Evolutionary conservation across 2,888 invertebrate species (phyloP), one percentile per base, ranked within the genome.

Genomic region (Mechanitis messenoides): DNA sequence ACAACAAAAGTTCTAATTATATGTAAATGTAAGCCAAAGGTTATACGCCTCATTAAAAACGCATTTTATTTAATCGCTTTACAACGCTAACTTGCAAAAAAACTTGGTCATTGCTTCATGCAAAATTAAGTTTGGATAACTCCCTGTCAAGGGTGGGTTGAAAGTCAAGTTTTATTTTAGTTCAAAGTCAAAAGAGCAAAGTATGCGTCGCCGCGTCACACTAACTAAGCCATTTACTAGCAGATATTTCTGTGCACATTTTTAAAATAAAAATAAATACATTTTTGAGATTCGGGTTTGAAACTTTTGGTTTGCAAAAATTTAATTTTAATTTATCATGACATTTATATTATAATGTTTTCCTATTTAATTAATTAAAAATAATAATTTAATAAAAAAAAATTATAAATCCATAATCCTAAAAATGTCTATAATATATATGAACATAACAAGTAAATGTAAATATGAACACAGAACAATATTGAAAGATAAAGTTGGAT

Each of bases 81-180:
- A 81, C 76, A 78, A 79, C 76, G 70, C 77, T 74, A 75, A 84
- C 74, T 81, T 78, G 74, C 74, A 74, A 70, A 71, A 71, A 77
- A 84, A 85, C 79, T 86, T 85, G 78, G 81, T 81, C 83, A 85
- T 83, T 84, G 80, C 80, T 85, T 84, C 86, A 87, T 85, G 87
- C 85, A 85, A 87, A 87, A 87, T 87, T 86, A 86, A 87, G 80
- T 85, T 85, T 76, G 76, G 74, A 75, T 74, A 77, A 75, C 74
- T 80, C 77, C 67, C 67, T 61, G 59, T 76, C 74, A 55, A 61
- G 59, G 59, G 63, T 55, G 61, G 61, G 61, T 61, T 66, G 64
- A 59, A 61, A 64, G 31, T 50, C 50, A 31, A 50, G 50, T 50
- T 50, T 50, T 33, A 56, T 56, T 56, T 45, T 56, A 47, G 57